Conservation (phyloP, 2,113 vertebrate species). For the Phyllostomus discolor region DNA sequence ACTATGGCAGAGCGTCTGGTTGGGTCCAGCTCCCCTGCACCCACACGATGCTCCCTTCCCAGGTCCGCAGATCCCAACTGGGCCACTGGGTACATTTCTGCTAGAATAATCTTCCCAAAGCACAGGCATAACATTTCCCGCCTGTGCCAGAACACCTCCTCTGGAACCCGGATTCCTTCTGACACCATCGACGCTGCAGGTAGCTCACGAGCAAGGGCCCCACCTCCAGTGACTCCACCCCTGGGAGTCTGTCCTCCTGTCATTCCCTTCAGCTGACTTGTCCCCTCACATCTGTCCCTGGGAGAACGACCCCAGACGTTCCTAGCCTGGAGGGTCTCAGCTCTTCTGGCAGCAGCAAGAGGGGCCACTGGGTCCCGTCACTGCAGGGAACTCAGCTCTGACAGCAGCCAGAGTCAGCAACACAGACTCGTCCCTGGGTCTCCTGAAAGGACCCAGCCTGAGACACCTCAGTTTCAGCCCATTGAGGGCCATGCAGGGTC, state of each 20-base stretch:
- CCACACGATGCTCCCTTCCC: background rate
- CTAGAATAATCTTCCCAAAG: background rate
- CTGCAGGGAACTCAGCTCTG: background rate
- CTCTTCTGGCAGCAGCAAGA: background rate
- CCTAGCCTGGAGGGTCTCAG: background rate
- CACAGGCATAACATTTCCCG: background rate
- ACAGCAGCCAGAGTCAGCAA: background rate
- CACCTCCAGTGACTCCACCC: fast-evolving
- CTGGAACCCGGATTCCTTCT: background rate
- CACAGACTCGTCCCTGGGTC: background rate
- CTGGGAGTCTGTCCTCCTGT: background rate
- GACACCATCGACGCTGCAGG: fast-evolving
- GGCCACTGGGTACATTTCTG: background rate
- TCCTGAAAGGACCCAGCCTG: background rate
- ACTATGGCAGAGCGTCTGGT: background rate
- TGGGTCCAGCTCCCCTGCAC: fast-evolving
- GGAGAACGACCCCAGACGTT: fast-evolving
- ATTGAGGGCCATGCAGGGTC: too few species aligned
- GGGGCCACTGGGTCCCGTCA: background rate
- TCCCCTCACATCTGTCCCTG: background rate
- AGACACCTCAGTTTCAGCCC: too few species aligned
- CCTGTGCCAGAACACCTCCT: too few species aligned
- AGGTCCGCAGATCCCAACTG: background rate
- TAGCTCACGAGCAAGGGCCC: background rate
- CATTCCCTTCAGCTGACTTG: background rate